phyloP scores from a whole-genome alignment of 2,888 invertebrate genomes.

The Protophormia terraenovae region DNA sequence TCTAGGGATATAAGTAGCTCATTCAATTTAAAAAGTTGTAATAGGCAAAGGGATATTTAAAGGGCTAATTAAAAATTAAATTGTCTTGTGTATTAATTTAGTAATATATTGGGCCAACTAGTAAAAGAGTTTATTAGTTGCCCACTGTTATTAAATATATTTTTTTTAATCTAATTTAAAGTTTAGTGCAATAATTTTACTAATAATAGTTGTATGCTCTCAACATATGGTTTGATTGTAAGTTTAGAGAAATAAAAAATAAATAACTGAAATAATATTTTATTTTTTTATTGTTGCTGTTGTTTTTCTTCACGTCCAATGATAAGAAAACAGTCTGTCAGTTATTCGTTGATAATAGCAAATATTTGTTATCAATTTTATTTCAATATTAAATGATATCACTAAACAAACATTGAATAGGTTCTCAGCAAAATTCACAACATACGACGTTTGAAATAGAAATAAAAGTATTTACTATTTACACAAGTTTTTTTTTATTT shows the following conservation, averaged over 20 bases:
- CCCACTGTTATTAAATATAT: neutral
- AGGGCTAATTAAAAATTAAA: no score
- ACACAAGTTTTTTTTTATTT: neutral
- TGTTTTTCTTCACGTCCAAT: neutral
- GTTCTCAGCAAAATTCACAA: conserved; percentile 53
- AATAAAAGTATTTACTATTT: neutral
- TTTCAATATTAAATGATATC: conserved; percentile 51
- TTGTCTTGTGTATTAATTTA: no score
- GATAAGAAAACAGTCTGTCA: conserved; percentile 35
- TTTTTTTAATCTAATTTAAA: no score
- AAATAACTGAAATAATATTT: neutral
- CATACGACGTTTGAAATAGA: neutral
- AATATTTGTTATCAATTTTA: conserved; percentile 18
- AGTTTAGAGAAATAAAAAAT: neutral
- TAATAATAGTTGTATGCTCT: neutral
- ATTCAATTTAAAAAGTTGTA: no score
- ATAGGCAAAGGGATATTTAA: no score
- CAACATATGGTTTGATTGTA: neutral
- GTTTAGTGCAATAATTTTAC: neutral
- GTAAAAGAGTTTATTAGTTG: no score
- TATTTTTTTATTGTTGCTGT: neutral
- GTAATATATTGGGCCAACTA: no score
- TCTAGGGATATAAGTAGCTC: no score
- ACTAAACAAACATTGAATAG: conserved; percentile 59
- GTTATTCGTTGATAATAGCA: neutral